Conservation (phyloP, 2,888 invertebrate genomes). For the Yponomeuta sedellus region DNA sequence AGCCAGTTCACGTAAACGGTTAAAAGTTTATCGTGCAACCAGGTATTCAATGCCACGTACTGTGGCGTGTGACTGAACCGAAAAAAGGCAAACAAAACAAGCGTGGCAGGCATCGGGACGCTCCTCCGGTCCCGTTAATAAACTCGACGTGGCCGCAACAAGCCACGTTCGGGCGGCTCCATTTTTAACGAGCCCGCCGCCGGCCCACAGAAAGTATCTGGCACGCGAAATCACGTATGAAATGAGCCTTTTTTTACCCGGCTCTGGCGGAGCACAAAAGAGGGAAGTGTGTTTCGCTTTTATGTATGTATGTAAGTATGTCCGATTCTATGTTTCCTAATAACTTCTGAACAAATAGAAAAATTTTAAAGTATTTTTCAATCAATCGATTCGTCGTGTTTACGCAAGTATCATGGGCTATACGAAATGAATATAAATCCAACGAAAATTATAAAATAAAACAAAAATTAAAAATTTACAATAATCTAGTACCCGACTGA, state of each 20-base stretch:
- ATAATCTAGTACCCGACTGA: no score
- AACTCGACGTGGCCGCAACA: slow-evolving; percentile 69
- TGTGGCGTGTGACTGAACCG: background rate
- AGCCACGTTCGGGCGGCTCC: slow-evolving; percentile 62
- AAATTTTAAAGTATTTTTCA: no score
- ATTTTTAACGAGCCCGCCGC: slow-evolving; percentile 73
- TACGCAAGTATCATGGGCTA: no score
- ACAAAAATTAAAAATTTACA: no score
- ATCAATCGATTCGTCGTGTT: no score
- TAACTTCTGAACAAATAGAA: no score
- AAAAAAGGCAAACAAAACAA: slow-evolving; percentile 11
- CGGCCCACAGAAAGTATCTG: slow-evolving; percentile 72
- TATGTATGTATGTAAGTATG: no score
- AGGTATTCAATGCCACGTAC: background rate
- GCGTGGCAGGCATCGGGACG: slow-evolving; percentile 3
- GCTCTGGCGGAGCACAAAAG: no score
- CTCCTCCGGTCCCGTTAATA: slow-evolving; percentile 48
- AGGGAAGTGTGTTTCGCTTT: no score
- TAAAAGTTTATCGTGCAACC: background rate
- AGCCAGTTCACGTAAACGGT: background rate
- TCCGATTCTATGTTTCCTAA: no score
- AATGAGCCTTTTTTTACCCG: slow-evolving; percentile 57
- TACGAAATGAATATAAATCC: no score
- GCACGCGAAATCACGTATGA: slow-evolving; percentile 76
- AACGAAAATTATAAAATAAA: no score